Base-by-base conservation (phyloP, 2,888 invertebrate species). In the Erebia epiphron region DNA sequence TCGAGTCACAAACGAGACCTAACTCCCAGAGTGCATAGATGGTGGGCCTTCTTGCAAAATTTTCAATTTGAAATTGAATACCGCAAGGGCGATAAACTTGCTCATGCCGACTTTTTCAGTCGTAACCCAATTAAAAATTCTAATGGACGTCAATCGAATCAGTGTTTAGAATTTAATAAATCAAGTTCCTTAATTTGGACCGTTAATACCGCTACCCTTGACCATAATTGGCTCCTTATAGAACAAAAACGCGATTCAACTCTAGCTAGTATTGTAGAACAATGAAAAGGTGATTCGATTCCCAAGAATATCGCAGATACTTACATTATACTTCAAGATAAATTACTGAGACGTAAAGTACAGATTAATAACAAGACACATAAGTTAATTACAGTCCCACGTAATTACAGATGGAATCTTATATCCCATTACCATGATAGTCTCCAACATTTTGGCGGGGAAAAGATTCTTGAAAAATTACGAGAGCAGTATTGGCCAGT, bases 11-110 rank as follows among this genome's bases (percentile, higher is more conserved):
- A 61, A 43, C n/a, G 4, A 9, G 61, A 61, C 16, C 18, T 61
- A 0, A 21, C 78, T 0, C 80, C 81, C 1, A 61, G 80, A 0
- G 69, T 83, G 2, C 78, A 79, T 60, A 50, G 80, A 9, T 81
- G 82, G 80, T 82, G 80, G 79, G 73, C 79, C 0, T 80, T 60
- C 57, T 50, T 82, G 0, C 79, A 82, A 67, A 76, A 77, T 54
- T 81, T 64, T 26, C 67, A 75, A n/a, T 76, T 78, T 56, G 71
- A 76, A 4, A 68, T 78, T 3, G 72, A 74, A 13, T 78, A 76
- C 26, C n/a, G 61, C 10, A 9, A 61, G 13, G 61, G 61, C 10
- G 9, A 13, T 2, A n/a, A 43, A 43, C n/a, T 61, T n/a, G 9
- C n/a, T 16, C 61, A 61, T 18, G 61, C 61, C 2, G 61, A 61